A percentile compares a stretch with the other conserved stretches of the same genome.
Evolutionary conservation across 2,888 invertebrate genomes (phyloP).

Genomic region (Lathronympha strigana): DNA sequence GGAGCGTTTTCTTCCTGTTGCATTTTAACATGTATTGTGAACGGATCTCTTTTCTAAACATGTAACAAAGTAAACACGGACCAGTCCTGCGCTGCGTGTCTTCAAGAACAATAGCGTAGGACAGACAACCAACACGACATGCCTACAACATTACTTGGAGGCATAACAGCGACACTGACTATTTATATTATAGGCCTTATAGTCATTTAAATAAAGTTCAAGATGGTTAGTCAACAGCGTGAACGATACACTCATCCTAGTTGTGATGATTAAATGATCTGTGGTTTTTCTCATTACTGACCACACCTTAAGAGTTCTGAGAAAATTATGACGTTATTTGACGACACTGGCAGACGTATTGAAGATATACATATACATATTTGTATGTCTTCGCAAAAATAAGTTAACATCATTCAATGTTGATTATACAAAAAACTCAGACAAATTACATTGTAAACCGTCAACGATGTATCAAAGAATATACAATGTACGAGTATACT

Average conservation of each 20-base stretch:
- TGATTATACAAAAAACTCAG: too few species aligned
- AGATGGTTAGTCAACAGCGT: neutral
- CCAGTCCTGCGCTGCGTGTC: neutral
- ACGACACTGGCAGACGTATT: neutral
- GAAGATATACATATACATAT: neutral
- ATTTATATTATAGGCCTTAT: too few species aligned
- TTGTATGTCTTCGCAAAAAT: too few species aligned
- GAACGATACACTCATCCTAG: neutral
- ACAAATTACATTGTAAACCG: too few species aligned
- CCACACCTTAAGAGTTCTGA: constrained; percentile 4
- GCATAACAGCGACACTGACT: too few species aligned
- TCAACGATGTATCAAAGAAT: too few species aligned
- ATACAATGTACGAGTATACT: too few species aligned
- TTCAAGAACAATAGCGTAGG: constrained; percentile 16
- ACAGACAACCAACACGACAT: neutral
- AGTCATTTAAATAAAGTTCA: neutral
- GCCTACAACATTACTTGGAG: neutral
- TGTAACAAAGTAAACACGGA: neutral
- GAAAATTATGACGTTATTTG: constrained; percentile 1
- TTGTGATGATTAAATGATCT: constrained; percentile 3
- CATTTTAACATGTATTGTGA: too few species aligned
- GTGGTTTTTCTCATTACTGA: constrained; percentile 5
- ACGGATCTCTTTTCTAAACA: neutral
- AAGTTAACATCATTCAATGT: neutral
- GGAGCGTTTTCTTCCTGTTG: too few species aligned